These are phyloP conservation scores for Psammodynastes pulverulentus DNA, from an alignment of 2,113 vertebrate species.

Conservation along the genomic window DNA sequence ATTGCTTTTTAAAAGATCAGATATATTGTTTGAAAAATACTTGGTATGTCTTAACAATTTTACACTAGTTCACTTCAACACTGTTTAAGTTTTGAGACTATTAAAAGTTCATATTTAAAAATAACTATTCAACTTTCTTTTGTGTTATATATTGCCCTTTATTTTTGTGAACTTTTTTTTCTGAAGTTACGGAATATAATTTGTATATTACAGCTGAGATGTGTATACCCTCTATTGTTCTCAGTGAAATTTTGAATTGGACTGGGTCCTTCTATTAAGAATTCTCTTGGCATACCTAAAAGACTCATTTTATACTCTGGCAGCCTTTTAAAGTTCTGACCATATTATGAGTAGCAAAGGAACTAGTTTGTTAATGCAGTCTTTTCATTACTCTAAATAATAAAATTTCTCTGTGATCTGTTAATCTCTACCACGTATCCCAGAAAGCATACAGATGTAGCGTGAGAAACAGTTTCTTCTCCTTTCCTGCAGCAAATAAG, in stretches of 20 bases:
- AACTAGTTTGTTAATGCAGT: slow-evolving; percentile 43
- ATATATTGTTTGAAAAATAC: slow-evolving; percentile 53
- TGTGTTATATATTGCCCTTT: slow-evolving; percentile 47
- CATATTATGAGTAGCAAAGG: slow-evolving; percentile 51
- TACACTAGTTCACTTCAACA: neutral
- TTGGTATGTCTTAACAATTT: slow-evolving; percentile 40
- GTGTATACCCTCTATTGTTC: slow-evolving; percentile 28
- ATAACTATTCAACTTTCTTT: slow-evolving; percentile 49
- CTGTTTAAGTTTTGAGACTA: slow-evolving; percentile 49
- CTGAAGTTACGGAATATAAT: neutral
- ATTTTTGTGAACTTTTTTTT: slow-evolving; percentile 44
- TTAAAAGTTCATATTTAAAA: slow-evolving; percentile 47
- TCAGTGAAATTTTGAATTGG: slow-evolving; percentile 47
- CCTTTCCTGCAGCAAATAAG: slow-evolving; percentile 34
- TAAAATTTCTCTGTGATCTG: slow-evolving; percentile 51
- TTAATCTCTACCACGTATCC: slow-evolving; percentile 53
- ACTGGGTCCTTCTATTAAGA: slow-evolving; percentile 53
- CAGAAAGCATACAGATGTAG: slow-evolving; percentile 54
- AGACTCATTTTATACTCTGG: slow-evolving; percentile 52
- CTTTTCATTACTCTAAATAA: slow-evolving; percentile 45
- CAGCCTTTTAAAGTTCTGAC: slow-evolving; percentile 55
- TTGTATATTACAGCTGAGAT: slow-evolving; percentile 2
- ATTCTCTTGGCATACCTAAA: slow-evolving; percentile 52
- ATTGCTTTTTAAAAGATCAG: slow-evolving; percentile 41
- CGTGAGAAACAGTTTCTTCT: slow-evolving; percentile 57